Evolutionary conservation across 2,888 invertebrate species (phyloP), one percentile per base, ranked within the genome.

Genomic region (Diarsia mendica): DNA sequence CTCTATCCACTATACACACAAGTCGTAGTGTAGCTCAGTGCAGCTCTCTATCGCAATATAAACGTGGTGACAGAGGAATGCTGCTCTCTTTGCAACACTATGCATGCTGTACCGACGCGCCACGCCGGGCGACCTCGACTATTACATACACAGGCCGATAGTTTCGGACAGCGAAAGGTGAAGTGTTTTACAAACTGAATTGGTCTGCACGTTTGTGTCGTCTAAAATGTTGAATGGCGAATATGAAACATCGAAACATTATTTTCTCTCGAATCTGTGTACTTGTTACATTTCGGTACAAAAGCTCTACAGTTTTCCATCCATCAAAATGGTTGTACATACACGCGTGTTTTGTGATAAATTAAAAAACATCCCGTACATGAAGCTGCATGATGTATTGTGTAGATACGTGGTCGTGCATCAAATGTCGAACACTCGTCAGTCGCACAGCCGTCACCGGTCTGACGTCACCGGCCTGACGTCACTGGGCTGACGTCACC

Each of bases 141-240:
- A 33, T 33, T 44, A 58, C 58, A 18, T 20, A 55, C 51, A 15
- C 58, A n/a, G n/a, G 10, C 39, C 39, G 11, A 64, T n/a, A 39
- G 20, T 51, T n/a, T 46, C n/a, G 18, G 13, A 13, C 1, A 18
- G 9, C n/a, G 0, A 67, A 55, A 49, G 20, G 55, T 49, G 23
- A 75, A 77, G 28, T 66, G n/a, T 48, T 79, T 64, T 79, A 28
- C 60, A 28, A 74, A 65, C 58, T 44, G 46, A 48, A 64, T 51
- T 74, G 4, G 11, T 46, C 18, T 46, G n/a, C 28, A 33, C 1
- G 39, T 65, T 74, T 48, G 23, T 39, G 3, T 48, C 6, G 20
- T 9, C 5, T 23, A 23, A 76, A 46, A 61, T 51, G 9, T 33
- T 15, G n/a, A 10, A 20, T 61, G 20, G 20, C 20, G 3, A 60